Conservation (phyloP, 2,888 invertebrate genomes). For the Metopia argyrocephala region DNA sequence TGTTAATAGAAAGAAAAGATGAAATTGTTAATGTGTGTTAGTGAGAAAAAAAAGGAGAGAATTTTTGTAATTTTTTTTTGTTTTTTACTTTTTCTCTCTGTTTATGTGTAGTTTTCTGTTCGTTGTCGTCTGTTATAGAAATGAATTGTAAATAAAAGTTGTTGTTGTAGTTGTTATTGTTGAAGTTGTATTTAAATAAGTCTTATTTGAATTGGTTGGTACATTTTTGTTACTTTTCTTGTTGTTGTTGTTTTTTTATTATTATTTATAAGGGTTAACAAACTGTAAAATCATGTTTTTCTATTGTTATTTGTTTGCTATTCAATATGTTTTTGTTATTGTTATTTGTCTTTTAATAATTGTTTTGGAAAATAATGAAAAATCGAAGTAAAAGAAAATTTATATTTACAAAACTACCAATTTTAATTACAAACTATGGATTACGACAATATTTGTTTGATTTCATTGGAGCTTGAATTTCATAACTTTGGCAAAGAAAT, state of each 20-base stretch:
- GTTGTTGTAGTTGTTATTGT: slow-evolving; percentile 48
- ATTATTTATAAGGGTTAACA: slow-evolving; percentile 60
- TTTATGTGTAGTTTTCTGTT: neutral
- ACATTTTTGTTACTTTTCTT: neutral
- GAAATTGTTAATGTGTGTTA: neutral
- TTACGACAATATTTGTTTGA: neutral
- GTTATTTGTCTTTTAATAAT: neutral
- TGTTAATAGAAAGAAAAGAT: neutral
- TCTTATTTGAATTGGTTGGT: slow-evolving; percentile 49
- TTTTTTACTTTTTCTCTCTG: neutral
- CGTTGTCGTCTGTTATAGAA: slow-evolving; percentile 17
- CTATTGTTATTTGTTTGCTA: neutral
- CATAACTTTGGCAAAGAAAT: no score
- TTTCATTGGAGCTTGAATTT: no score
- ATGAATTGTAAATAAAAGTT: slow-evolving; percentile 60
- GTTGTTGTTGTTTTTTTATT: slow-evolving; percentile 23
- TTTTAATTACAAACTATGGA: no score
- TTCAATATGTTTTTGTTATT: slow-evolving; percentile 25
- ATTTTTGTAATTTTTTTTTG: no score
- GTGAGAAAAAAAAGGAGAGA: no score
- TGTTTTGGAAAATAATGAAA: neutral
- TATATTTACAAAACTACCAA: no score
- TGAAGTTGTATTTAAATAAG: slow-evolving; percentile 55
- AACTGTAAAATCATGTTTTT: no score
- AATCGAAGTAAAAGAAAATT: neutral